Evolutionary conservation across 2,113 vertebrate species (phyloP).

Genomic region (Dasyprocta punctata): DNA sequence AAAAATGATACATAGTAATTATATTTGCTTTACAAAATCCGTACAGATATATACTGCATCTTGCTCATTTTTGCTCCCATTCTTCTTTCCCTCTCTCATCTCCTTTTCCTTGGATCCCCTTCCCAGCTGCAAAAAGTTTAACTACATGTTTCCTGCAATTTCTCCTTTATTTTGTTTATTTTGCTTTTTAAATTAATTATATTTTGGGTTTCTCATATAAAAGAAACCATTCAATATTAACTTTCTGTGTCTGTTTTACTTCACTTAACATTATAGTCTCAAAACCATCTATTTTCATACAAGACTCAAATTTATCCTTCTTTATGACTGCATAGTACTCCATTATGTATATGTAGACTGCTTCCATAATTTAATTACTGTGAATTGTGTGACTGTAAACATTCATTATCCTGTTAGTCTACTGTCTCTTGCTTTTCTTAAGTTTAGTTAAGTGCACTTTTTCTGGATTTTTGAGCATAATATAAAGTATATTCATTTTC

Average conservation of each 20-base stretch:
- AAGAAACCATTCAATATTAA: background rate
- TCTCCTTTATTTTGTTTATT: background rate
- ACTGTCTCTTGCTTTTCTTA: background rate
- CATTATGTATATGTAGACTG: background rate
- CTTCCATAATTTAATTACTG: background rate
- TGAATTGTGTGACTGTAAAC: background rate
- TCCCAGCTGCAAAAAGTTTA: background rate
- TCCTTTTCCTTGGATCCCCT: background rate
- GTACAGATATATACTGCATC: background rate
- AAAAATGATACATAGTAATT: background rate
- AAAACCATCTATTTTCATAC: background rate
- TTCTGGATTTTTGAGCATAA: background rate
- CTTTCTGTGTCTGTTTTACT: background rate
- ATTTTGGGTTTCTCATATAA: background rate
- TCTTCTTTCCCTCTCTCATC: background rate
- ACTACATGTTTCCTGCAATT: background rate
- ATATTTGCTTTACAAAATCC: background rate
- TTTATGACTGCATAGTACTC: background rate
- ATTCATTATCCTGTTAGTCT: background rate
- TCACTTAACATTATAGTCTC: background rate
- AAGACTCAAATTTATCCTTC: background rate
- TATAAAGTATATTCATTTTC: background rate
- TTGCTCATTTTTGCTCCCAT: background rate
- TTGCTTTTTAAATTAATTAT: background rate
- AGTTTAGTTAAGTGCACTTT: background rate